Base-by-base conservation (phyloP, 2,113 vertebrate species). In the Pollachius pollachius region DNA sequence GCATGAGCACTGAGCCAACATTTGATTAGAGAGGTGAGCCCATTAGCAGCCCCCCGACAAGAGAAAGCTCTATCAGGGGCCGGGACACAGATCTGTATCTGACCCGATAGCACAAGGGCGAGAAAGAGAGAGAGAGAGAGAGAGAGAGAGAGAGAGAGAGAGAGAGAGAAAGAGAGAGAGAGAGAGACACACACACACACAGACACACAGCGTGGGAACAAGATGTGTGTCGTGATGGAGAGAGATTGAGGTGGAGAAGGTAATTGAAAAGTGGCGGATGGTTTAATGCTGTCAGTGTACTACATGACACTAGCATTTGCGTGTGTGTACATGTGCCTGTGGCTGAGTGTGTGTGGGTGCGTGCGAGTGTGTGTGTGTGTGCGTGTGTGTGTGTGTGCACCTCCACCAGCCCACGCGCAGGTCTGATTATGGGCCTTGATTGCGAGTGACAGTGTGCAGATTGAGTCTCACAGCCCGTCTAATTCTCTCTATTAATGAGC, bases 401-500 rank as follows among this genome's bases (percentile, higher is more conserved):
- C 17, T 21, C 2, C 18, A 81, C 71, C 73, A 81, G 78, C 79
- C 78, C 81, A 72, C 86, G 84, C 84, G 84, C 79, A 80, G 79
- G 85, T 89, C 88, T 91, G 90, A 92, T 93, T 89, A 89, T 86
- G 85, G 84, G 81, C 76, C 81, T 71, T 91, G 89, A 91, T 92
- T 91, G 85, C 86, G 66, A 89, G 88, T 93, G 91, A 91, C 92
- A 91, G 87, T 80, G 85, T 77, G 81, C 89, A 93, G 92, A 93
- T 93, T 92, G 92, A 92, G 90, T 90, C 87, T 86, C 86, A 87
- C 90, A 90, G 87, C 85, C 84, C 81, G 78, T 89, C 88, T 92
- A 92, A 93, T 92, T 93, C 89, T 90, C 87, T 93, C 90, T 90
- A 93, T 93, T 92, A 93, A 93, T 92, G 90, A 91, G 90, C 89